phyloP scores from a whole-genome alignment of 2,113 vertebrate genomes.

The Sphyrna mokarran region DNA sequence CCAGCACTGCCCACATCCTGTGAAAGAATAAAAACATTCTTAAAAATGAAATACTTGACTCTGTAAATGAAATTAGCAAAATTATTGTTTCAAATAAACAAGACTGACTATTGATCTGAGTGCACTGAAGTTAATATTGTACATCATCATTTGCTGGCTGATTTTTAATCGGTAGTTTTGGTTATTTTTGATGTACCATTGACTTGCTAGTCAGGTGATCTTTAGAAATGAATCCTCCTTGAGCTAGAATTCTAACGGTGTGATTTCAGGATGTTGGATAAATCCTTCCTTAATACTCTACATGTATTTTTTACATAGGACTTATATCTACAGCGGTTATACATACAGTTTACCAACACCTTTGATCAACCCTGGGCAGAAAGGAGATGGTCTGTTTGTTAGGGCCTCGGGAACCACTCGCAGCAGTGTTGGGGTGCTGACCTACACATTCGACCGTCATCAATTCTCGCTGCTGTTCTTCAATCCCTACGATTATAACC shows the following conservation, averaged over 20 bases:
- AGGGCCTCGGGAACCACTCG: not conserved
- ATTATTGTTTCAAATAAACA: too few relatives aligned
- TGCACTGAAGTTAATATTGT: too few relatives aligned
- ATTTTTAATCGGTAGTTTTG: not conserved
- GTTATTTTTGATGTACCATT: not conserved
- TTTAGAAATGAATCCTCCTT: not conserved
- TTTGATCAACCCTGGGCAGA: not conserved
- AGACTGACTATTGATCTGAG: too few relatives aligned
- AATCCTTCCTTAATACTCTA: not conserved
- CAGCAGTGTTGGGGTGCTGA: slow-evolving; percentile 14
- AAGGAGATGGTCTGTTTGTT: not conserved
- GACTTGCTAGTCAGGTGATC: not conserved
- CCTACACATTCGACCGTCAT: not conserved
- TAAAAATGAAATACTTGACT: too few relatives aligned
- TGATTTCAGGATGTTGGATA: not conserved
- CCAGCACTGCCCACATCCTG: too few relatives aligned
- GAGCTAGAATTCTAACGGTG: not conserved
- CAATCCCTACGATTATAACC: not conserved
- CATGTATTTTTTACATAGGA: not conserved
- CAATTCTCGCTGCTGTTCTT: slow-evolving; percentile 12
- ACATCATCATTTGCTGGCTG: not conserved
- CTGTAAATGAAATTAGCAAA: too few relatives aligned
- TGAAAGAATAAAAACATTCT: too few relatives aligned
- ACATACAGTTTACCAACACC: not conserved
- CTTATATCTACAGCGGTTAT: not conserved